Base-by-base conservation (phyloP, 1,140 invertebrate genomes). In the Zaprionus africanus region DNA sequence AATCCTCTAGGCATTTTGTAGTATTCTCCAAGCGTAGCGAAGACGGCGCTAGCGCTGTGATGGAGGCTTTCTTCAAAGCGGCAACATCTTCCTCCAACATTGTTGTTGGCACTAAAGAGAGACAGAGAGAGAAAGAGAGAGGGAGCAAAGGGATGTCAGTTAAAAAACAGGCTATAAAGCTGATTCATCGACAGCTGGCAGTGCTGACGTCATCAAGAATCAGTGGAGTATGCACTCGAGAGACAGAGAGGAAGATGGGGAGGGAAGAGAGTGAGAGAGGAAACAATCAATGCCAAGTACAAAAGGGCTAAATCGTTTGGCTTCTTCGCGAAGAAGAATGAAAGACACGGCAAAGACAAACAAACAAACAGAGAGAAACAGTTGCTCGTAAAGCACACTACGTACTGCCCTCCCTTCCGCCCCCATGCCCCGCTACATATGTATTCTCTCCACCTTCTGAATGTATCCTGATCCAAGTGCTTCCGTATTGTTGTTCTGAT, bases 261-360 rank as follows among this genome's bases (percentile, higher is more conserved):
- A 19, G 31, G 9, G 2, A 22, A 36, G 19, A 41, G 13, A 17
- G 51, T 41, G 22, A 49, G 19, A 19, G 43, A 24, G 24, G 15
- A 24, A n/a, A 28, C 24, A 56, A 56, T 56, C 36, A 64, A 57
- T 36, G 13, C 9, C 11, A 41, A 64, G 54, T 43, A 60, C 51
- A 56, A 61, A 74, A 62, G 65, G 51, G 51, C 68, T 31, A 57
- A 74, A 57, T 61, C 58, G 31, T 74, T 68, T 74, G 71, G 71
- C 65, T 74, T 74, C 71, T 60, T 56, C 7, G 11, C 56, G 5
- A n/a, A 41, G 11, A 34, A 12, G 24, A 43, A 28, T 49, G 19
- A 58, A 49, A 36, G 38, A 63, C 46, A 66, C 38, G 56, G 22
- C 19, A 57, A 46, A 9, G 19, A 36, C 31, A 57, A 36, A 58